Base-by-base conservation (phyloP, 1,140 invertebrate genomes). In the Conopomorpha cramerella region DNA sequence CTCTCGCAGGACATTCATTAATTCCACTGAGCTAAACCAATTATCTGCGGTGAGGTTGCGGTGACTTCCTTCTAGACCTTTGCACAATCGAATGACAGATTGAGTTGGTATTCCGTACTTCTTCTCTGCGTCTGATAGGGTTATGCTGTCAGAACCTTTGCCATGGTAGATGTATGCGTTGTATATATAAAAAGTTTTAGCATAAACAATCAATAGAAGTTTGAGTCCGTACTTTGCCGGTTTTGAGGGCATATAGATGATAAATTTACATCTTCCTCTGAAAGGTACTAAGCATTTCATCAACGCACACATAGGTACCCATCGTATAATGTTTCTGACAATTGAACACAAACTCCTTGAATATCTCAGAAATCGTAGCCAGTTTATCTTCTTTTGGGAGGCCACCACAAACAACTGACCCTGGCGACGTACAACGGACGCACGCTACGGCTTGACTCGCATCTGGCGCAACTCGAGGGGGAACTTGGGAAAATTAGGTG, bases 31-130 rank as follows among this genome's bases (percentile, higher is more conserved):
- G 10, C 37, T 39, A 29, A 36, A 54, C 43, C 47, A 50, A 17
- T 49, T 46, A 15, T 49, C 39, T 25, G 39, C 43, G 8, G 48
- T 49, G 14, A 54, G 34, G 40, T 54, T 54, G 8, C 51, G 38
- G 14, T 50, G 44, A 6, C 38, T 43, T 33, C 31, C 31, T 37
- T 40, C 25, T 8, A 43, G 29, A 19, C 14, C 28, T 16, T 45
- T 14, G 31, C 32, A 19, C 2, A 37, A 11, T 18, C 27, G 26
- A 10, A 30, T 14, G 2, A 37, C 35, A 14, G 35, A 30, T 11
- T 37, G 35, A 1, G 29, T 37, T n/a, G 35, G 28, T 19, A 30
- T 11, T 13, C 11, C 16, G 1, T 30, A 17, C 3, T 26, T 23
- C 18, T 13, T 34, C 32, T 34, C 17, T 3, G 17, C 3, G 19